Base-by-base conservation (phyloP, 2,797 vertebrate species). In the Coreius guichenoti region DNA sequence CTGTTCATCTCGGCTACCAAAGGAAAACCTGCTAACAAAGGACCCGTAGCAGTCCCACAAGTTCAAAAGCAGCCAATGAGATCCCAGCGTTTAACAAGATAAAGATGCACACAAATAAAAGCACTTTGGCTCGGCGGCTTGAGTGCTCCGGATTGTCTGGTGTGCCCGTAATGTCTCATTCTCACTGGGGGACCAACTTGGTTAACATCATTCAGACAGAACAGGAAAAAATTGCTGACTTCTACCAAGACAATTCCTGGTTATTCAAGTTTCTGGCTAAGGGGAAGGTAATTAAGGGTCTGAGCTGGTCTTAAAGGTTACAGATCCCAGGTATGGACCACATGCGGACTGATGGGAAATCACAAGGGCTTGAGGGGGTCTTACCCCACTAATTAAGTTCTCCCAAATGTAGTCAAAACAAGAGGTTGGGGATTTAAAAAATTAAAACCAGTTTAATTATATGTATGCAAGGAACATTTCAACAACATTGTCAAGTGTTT, bases 21-120 rank as follows among this genome's bases (percentile, higher is more conserved):
- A 82, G 65, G 87, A 86, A 90, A 92, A 88, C 74, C 45, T 81
- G 79, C 80, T 88, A 54, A 65, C 56, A 51, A 81, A 75, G 45
- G 86, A 86, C 76, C 49, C 49, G 45, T 43, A 77, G 75, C 86
- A 85, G 76, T 68, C 54, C 29, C 51, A 80, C 80, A 86, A 80
- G 82, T 61, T 82, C 80, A 89, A 89, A 90, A 91, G 86, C 90
- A 89, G 82, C 76, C 61, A 80, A 61, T 79, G 31, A 80, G 80
- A 19, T 33, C 81, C 74, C 26, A 47, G 75, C 19, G 61, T 89
- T 86, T 80, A 86, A 81, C 80, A 81, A 47, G 51, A 81, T 65
- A 67, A 31, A 89, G 82, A 82, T 86, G 39, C 51, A 74, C 47
- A 85, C 82, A 88, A 88, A 85, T 68, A 82, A 86, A 80, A 51